A percentile compares a stretch with the other conserved stretches of the same genome.
Evolutionary conservation across 2,888 invertebrate species (phyloP).

Genomic region (Dione vanillae): DNA sequence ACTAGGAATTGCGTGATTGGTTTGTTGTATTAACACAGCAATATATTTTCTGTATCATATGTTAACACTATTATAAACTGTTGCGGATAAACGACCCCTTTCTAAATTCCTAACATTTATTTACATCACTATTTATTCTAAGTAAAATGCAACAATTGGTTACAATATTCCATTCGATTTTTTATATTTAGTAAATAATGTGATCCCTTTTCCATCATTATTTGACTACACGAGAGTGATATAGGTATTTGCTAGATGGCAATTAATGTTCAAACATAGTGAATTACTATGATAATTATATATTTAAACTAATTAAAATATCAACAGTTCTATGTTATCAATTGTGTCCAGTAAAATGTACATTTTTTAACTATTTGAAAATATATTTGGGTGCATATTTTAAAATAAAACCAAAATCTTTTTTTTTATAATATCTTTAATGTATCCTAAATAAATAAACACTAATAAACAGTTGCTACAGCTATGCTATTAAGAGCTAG

Average conservation of each 20-base stretch:
- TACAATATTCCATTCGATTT: neutral
- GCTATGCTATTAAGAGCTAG: neutral
- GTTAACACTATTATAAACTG: neutral
- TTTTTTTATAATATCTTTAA: neutral
- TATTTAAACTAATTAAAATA: neutral
- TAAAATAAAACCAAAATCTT: constrained; percentile 5
- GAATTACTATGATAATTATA: neutral
- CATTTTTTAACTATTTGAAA: neutral
- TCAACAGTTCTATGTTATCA: neutral
- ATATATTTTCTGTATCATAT: constrained; percentile 11
- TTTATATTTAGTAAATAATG: constrained; percentile 2
- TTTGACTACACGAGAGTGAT: constrained; percentile 13
- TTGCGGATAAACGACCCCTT: neutral
- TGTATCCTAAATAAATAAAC: neutral
- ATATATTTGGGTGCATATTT: neutral
- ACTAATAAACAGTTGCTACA: neutral
- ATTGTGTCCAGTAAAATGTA: no score
- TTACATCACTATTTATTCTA: neutral
- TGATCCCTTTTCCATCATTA: neutral
- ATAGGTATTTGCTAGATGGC: neutral
- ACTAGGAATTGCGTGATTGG: constrained; percentile 47
- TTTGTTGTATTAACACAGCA: constrained; percentile 7
- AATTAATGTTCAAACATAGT: neutral
- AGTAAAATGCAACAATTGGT: neutral
- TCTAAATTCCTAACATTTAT: neutral